Percentiles rank a stretch among this genome's conserved stretches.
phyloP scores from a whole-genome alignment of 2,888 invertebrate genomes.

The Mycogona germanica region DNA sequence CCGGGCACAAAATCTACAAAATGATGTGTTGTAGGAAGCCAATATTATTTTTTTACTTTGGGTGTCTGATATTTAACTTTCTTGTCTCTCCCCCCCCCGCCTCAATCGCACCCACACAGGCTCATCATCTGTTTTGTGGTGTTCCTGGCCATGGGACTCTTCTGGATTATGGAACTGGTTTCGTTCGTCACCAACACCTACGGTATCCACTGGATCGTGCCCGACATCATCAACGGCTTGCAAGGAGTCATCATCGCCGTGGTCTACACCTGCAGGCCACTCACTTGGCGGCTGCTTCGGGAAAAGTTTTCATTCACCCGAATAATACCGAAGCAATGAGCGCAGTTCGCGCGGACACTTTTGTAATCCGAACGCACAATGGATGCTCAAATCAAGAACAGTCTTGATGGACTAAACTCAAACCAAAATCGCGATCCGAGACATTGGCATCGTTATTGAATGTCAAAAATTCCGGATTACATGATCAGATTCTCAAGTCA shows the following conservation, averaged over 20 bases:
- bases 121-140: slow-evolving; percentile 76
- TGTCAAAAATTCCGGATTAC: too few species aligned
- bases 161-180: slow-evolving; percentile 64
- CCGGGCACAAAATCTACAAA: background rate
- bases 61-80: too few species aligned
- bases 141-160: slow-evolving; percentile 67
- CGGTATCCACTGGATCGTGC: slow-evolving; percentile 65
- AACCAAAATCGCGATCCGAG: too few species aligned
- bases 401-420: too few species aligned
- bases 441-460: too few species aligned
- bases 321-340: background rate
- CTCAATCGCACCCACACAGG: slow-evolving; percentile 5
- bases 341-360: too few species aligned
- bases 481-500: too few species aligned
- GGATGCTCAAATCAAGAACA: too few species aligned
- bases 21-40: background rate
- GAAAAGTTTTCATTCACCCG: background rate
- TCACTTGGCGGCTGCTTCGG: slow-evolving; percentile 1
- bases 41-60: background rate
- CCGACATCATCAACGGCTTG: slow-evolving; percentile 70
- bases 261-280: slow-evolving; percentile 36
- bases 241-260: slow-evolving; percentile 81
- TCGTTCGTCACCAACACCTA: slow-evolving; percentile 75
- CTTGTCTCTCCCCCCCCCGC: too few species aligned
- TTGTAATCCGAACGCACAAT: too few species aligned